Evolutionary conservation across 2,113 vertebrate species (phyloP).

Genomic region (Pterocles burchelli): DNA sequence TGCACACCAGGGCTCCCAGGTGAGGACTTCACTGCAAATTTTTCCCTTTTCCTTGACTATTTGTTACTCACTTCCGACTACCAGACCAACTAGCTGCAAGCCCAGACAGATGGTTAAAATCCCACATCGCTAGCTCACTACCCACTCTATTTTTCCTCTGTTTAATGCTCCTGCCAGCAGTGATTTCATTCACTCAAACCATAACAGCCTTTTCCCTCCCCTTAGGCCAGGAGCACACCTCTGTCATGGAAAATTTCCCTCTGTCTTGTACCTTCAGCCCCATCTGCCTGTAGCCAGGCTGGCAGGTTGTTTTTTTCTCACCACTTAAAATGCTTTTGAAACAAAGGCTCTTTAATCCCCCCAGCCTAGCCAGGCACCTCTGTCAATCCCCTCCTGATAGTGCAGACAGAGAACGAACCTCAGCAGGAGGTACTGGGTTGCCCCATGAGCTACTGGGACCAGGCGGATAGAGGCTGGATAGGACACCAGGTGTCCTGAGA

Average conservation of each 20-base stretch:
- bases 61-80: background rate
- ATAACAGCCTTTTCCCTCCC: constrained; percentile 48
- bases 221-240: constrained; percentile 42
- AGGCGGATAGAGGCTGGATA: background rate
- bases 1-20: background rate
- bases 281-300: background rate
- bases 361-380: background rate
- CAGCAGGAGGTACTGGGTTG: background rate
- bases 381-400: background rate
- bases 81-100: background rate
- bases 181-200: constrained; percentile 19
- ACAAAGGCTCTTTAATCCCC: constrained; percentile 42
- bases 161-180: constrained; percentile 36
- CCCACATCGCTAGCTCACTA: background rate
- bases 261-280: constrained; percentile 10
- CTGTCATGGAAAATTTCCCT: constrained; percentile 63
- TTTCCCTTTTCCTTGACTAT: background rate
- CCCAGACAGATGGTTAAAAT: background rate
- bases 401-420: background rate
- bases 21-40: background rate
- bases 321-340: constrained; percentile 32
- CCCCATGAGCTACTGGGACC: background rate
- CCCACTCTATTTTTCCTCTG: background rate
- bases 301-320: constrained; percentile 10
- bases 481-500: background rate